Conservation (phyloP, 2,797 vertebrate genomes). For the Enteromius argenteus region DNA sequence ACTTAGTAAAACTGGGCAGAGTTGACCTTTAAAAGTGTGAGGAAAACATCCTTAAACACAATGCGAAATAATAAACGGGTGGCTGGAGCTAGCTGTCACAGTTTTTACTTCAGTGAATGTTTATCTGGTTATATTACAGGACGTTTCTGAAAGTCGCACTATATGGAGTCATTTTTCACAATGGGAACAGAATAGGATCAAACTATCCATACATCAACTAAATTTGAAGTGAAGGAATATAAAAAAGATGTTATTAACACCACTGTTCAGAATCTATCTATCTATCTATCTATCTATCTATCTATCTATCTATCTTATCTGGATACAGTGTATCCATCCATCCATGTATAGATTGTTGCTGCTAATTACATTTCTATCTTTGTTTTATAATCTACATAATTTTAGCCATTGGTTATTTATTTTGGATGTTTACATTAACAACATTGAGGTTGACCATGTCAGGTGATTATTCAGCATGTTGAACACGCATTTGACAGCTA, state of each 20-base stretch:
- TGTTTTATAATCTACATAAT: neutral
- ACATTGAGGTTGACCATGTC: neutral
- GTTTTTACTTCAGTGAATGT: constrained; percentile 5
- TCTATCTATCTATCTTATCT: neutral
- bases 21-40: constrained; percentile 63
- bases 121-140: neutral
- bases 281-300: neutral
- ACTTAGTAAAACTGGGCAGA: constrained; percentile 56
- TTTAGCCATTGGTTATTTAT: neutral
- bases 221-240: neutral
- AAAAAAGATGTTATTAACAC: neutral
- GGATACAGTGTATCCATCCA: neutral
- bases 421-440: neutral
- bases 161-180: neutral
- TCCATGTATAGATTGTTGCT: neutral
- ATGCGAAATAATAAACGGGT: constrained; percentile 43
- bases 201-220: neutral
- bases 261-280: neutral
- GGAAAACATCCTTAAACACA: constrained; percentile 57
- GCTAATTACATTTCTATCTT: neutral
- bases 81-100: neutral
- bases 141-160: neutral
- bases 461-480: neutral
- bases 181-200: neutral
- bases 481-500: neutral